Evolutionary conservation across 1,140 invertebrate species (phyloP).

Genomic region (Polypedilum vanderplanki): DNA sequence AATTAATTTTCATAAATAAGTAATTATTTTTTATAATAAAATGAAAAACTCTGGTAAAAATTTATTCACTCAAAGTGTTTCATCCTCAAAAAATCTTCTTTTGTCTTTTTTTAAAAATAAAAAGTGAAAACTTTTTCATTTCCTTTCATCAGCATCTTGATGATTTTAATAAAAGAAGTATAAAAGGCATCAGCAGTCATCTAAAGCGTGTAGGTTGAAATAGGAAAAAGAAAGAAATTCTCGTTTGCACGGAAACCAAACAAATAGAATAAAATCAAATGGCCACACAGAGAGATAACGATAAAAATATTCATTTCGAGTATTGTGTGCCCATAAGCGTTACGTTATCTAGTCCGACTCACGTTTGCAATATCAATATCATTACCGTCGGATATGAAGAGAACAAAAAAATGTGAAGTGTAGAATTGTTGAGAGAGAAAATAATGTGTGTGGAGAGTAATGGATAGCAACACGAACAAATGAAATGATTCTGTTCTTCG

Average conservation of each 20-base stretch:
- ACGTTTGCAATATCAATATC: constrained; percentile 18
- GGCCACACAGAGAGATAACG: constrained; percentile 16
- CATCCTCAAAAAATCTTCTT: too few relatives aligned
- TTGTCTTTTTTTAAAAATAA: too few relatives aligned
- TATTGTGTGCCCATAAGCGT: constrained; percentile 5
- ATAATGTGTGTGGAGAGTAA: neutral
- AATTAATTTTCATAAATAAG: too few relatives aligned
- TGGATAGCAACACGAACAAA: constrained; percentile 17
- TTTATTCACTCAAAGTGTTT: too few relatives aligned
- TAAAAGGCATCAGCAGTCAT: neutral
- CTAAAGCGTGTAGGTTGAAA: neutral
- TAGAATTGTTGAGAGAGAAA: too few relatives aligned
- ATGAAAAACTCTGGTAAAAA: too few relatives aligned
- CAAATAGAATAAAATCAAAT: constrained; percentile 20
- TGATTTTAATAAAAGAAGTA: neutral
- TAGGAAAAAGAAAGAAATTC: neutral
- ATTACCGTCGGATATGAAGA: neutral
- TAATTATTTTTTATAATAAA: too few relatives aligned
- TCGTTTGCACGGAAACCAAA: constrained; percentile 16
- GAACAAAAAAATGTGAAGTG: neutral
- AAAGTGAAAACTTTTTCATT: too few relatives aligned
- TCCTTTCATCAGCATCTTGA: too few relatives aligned
- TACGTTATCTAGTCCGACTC: constrained; percentile 11
- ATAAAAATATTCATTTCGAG: constrained; percentile 14
- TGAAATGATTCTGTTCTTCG: neutral